Evolutionary conservation across 2,797 vertebrate genomes (phyloP).

Genomic region (Liparis tanakae): DNA sequence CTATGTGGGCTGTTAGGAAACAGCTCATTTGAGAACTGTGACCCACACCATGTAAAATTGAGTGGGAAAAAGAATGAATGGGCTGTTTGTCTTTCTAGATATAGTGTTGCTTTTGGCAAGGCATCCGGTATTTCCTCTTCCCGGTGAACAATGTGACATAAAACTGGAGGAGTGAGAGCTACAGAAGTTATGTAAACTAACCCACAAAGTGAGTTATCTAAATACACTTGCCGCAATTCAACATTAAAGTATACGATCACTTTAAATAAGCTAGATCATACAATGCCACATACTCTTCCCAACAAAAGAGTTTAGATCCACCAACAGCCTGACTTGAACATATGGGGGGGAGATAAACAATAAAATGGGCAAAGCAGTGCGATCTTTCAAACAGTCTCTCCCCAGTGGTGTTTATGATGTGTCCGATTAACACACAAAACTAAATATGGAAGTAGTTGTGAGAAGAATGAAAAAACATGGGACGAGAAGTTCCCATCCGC

Average conservation of each 20-base stretch:
- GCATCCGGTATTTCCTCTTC: conserved; percentile 37
- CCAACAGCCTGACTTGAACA: neutral
- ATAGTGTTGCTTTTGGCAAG: conserved; percentile 57
- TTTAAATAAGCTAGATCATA: neutral
- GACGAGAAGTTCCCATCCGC: neutral
- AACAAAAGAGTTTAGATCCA: neutral
- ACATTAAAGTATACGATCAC: neutral
- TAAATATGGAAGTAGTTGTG: neutral
- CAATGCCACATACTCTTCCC: too few relatives aligned
- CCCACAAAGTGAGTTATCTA: neutral
- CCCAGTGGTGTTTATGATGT: neutral
- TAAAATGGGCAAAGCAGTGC: neutral
- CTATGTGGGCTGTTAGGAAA: conserved; percentile 25
- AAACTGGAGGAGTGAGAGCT: conserved; percentile 16
- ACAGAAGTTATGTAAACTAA: neutral
- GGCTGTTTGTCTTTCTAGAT: conserved; percentile 38
- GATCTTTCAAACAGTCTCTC: neutral
- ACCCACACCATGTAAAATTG: conserved; percentile 4
- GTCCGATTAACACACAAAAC: neutral
- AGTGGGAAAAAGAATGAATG: conserved; percentile 25
- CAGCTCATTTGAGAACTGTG: conserved; percentile 34
- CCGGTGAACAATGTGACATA: conserved; percentile 14
- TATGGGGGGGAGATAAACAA: neutral
- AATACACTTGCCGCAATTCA: neutral
- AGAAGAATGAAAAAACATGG: neutral